A percentile compares a stretch with the other conserved stretches of the same genome.
These are phyloP conservation scores for Caenorhabditis sp. DNA, from an alignment of 2,888 invertebrate genomes.

Conservation along the genomic window DNA sequence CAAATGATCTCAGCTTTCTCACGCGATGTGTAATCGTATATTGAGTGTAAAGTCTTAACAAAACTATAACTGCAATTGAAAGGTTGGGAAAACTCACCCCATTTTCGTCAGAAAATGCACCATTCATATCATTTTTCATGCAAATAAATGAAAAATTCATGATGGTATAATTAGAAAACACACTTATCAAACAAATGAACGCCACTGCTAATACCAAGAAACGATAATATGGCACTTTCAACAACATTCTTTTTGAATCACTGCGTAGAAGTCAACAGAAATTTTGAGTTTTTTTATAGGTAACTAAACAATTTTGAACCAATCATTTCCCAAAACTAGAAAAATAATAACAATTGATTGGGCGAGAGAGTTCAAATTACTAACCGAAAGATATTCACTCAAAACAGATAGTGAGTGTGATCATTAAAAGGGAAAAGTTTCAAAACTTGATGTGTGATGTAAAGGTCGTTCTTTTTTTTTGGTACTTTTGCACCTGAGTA, in stretches of 20 bases:
- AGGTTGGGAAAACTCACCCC: neutral
- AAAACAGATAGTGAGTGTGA: too few species aligned
- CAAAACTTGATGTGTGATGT: too few species aligned
- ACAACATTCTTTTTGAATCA: neutral
- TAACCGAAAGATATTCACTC: too few species aligned
- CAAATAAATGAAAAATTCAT: slow-evolving; percentile 38
- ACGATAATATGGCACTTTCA: slow-evolving; percentile 10
- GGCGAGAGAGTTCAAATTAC: too few species aligned
- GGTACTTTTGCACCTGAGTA: too few species aligned
- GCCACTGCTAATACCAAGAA: slow-evolving; percentile 26
- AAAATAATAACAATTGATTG: too few species aligned
- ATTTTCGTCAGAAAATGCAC: neutral
- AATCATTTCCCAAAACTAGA: too few species aligned
- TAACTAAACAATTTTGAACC: too few species aligned
- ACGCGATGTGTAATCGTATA: slow-evolving; percentile 24
- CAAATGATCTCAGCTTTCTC: slow-evolving; percentile 30
- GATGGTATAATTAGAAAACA: slow-evolving; percentile 35
- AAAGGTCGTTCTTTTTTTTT: too few species aligned
- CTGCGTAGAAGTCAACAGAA: too few species aligned
- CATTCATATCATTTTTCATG: slow-evolving; percentile 30
- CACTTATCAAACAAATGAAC: slow-evolving; percentile 31
- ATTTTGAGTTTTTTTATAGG: too few species aligned
- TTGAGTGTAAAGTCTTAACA: slow-evolving; percentile 4
- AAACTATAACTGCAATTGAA: neutral
- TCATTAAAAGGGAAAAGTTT: too few species aligned